Evolutionary conservation across 2,888 invertebrate genomes (phyloP).

Genomic region (Odiellus spinosus): DNA sequence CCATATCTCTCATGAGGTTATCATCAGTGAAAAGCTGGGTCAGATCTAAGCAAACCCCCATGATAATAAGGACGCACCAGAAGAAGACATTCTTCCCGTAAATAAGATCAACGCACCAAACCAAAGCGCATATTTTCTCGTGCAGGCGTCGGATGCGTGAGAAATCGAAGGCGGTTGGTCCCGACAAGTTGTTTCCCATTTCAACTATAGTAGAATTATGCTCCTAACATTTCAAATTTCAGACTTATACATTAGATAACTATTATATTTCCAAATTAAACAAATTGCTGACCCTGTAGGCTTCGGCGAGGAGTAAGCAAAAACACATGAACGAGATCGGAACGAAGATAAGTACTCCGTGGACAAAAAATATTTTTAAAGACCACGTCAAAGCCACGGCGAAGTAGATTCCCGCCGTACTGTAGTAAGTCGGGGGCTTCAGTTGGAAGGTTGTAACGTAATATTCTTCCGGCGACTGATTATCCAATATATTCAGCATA

Average conservation of each 20-base stretch:
- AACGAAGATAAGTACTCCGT: conserved; percentile 17
- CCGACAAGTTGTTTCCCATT: background rate
- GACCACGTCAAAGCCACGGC: conserved; percentile 12
- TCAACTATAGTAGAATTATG: conserved; percentile 14
- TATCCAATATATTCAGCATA: conserved; percentile 12
- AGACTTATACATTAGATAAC: no score
- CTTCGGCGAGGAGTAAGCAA: conserved; percentile 13
- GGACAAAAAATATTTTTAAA: conserved; percentile 14
- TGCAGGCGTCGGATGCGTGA: conserved; percentile 14
- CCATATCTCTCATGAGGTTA: conserved; percentile 14
- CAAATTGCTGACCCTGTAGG: conserved; percentile 9
- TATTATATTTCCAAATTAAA: no score
- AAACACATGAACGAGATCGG: conserved; percentile 17
- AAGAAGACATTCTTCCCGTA: conserved; percentile 17
- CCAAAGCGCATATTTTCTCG: conserved; percentile 15
- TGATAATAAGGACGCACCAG: conserved; percentile 15
- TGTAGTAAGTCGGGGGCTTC: conserved; percentile 8
- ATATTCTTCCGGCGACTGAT: conserved; percentile 10
- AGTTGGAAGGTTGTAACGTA: conserved; percentile 12
- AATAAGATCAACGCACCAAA: conserved; percentile 12
- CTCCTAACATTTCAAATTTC: conserved; percentile 1
- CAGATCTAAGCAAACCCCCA: conserved; percentile 16
- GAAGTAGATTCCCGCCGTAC: conserved; percentile 6
- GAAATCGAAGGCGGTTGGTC: conserved; percentile 8
- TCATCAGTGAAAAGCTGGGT: conserved; percentile 18